Percentiles rank a stretch among this genome's conserved stretches.
Evolutionary conservation across 2,113 vertebrate species (phyloP).

Genomic region (Oceanites oceanicus): DNA sequence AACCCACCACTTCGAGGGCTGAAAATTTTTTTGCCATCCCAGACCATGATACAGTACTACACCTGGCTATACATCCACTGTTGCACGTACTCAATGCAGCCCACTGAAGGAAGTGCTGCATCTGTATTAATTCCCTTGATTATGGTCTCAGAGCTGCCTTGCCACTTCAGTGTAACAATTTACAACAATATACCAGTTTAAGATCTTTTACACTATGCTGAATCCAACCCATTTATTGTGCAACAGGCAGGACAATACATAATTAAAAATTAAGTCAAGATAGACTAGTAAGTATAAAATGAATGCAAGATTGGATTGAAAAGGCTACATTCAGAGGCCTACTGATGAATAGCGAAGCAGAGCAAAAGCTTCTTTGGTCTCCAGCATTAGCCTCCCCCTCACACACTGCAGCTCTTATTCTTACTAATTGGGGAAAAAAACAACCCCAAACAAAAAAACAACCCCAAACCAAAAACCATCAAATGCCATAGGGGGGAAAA

Average conservation of each 20-base stretch:
- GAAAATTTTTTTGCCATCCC: not conserved
- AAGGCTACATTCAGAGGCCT: not conserved
- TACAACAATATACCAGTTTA: not conserved
- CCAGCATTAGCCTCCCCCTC: not conserved
- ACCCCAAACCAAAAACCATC: not conserved
- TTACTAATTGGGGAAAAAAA: not conserved
- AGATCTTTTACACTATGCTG: not conserved
- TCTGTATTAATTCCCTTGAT: not conserved
- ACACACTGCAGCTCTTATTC: not conserved
- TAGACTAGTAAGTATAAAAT: not conserved
- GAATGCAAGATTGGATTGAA: not conserved
- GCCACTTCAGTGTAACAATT: not conserved
- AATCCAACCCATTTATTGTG: not conserved
- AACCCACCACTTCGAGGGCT: not conserved
- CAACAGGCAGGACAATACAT: not conserved
- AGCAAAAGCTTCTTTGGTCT: not conserved
- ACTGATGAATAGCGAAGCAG: not conserved
- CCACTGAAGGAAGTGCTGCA: not conserved
- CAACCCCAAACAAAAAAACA: not conserved
- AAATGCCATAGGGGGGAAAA: accelerated
- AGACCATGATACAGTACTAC: not conserved
- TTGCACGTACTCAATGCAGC: not conserved
- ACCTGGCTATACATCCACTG: not conserved
- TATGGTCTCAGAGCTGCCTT: not conserved
- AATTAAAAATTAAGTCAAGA: not conserved